A percentile compares a stretch with the other conserved stretches of the same genome.
Evolutionary conservation across 2,113 vertebrate genomes (phyloP).

Genomic region (Octodon degus): DNA sequence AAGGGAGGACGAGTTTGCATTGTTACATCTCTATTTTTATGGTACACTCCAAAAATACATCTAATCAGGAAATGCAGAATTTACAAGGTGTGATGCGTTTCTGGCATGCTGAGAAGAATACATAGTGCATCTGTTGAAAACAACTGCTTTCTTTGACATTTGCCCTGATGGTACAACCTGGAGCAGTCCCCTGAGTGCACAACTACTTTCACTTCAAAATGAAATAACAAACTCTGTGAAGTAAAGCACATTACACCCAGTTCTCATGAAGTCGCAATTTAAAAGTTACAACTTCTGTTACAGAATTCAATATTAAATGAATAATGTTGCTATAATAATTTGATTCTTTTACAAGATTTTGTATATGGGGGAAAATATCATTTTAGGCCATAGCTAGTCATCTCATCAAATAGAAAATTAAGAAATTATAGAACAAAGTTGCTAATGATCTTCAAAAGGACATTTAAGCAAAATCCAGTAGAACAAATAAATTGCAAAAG

Average conservation of each 20-base stretch:
- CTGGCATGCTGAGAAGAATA: background rate
- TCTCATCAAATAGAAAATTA: background rate
- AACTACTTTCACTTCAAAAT: background rate
- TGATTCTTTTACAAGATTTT: background rate
- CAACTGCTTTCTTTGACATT: background rate
- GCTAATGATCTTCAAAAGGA: background rate
- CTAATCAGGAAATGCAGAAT: background rate
- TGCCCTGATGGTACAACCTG: background rate
- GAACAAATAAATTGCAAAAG: slow-evolving; percentile 27
- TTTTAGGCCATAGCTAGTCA: background rate
- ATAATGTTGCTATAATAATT: background rate
- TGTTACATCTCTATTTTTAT: background rate
- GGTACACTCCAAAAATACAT: background rate
- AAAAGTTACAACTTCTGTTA: background rate
- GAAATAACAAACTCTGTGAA: background rate
- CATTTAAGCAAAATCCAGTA: slow-evolving; percentile 47
- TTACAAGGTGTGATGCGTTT: background rate
- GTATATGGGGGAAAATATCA: background rate
- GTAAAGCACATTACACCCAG: background rate
- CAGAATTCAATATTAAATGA: background rate
- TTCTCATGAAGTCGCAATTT: background rate
- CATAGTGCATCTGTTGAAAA: background rate
- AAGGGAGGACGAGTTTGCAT: background rate
- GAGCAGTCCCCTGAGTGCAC: background rate
- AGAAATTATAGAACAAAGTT: background rate